Evolutionary conservation across 2,888 invertebrate species (phyloP).

Genomic region (Leptura quadrifasciata): DNA sequence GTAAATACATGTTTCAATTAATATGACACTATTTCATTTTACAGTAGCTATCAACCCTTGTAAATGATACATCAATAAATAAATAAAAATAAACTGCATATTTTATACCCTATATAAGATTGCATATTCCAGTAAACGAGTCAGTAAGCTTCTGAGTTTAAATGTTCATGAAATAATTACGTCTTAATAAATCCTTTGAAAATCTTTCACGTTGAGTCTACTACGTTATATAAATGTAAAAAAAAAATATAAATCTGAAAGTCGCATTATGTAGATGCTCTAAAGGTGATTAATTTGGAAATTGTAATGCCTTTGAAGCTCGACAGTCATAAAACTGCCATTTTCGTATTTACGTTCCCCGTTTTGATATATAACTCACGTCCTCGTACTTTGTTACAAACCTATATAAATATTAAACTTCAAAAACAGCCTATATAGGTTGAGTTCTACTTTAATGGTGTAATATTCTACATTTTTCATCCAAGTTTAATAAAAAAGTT

Average conservation of each 20-base stretch:
- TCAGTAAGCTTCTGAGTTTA: not conserved
- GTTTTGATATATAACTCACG: conserved; percentile 29
- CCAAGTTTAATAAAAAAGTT: conserved; percentile 39
- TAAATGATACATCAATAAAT: too few relatives aligned
- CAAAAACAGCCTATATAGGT: not conserved
- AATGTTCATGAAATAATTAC: not conserved
- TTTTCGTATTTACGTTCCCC: conserved; percentile 32
- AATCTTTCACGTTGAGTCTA: not conserved
- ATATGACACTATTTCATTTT: too few relatives aligned
- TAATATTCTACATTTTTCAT: conserved; percentile 19
- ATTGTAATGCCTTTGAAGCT: conserved; percentile 30
- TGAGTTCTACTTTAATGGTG: not conserved
- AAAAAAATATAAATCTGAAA: conserved; percentile 25
- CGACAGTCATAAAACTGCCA: conserved; percentile 28
- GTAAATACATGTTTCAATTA: too few relatives aligned
- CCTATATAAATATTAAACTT: conserved; percentile 32
- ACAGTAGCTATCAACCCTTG: too few relatives aligned
- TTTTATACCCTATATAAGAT: not conserved
- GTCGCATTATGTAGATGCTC: not conserved
- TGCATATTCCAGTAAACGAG: not conserved
- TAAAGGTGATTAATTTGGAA: conserved; percentile 35
- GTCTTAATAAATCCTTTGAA: not conserved
- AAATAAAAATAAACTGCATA: not conserved
- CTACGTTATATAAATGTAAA: conserved; percentile 18
- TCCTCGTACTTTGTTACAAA: conserved; percentile 23